Evolutionary conservation across 1,140 invertebrate genomes (phyloP).

Genomic region (Globodera ellingtonae): DNA sequence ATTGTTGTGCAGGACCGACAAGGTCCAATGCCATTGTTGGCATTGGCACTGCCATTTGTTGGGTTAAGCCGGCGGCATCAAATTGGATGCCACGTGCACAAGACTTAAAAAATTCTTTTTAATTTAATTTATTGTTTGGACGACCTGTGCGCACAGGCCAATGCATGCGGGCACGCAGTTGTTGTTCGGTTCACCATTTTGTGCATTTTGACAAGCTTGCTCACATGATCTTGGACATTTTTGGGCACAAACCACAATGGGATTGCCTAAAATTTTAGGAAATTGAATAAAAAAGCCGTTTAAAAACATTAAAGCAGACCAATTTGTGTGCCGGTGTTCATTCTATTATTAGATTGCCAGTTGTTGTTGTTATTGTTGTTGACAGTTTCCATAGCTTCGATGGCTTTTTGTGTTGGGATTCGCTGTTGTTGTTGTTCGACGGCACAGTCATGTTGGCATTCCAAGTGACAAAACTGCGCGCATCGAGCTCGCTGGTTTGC

Average conservation of each 20-base stretch:
- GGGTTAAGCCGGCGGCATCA: background rate
- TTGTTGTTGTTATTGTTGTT: constrained; percentile 3
- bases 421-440: constrained; percentile 9
- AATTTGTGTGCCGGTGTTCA: background rate
- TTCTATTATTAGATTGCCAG: background rate
- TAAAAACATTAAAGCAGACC: too few relatives aligned
- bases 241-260: background rate
- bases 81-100: constrained; percentile 15
- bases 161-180: constrained; percentile 10
- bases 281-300: too few relatives aligned
- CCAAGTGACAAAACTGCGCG: constrained; percentile 26
- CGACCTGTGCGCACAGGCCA: background rate
- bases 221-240: constrained; percentile 5
- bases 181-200: background rate
- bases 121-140: background rate
- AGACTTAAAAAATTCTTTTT: background rate
- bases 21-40: background rate
- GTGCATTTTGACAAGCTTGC: background rate
- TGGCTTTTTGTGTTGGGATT: background rate
- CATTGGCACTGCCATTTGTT: constrained; percentile 10
- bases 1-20: background rate
- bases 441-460: constrained; percentile 27
- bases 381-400: background rate
- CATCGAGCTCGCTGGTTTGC: background rate
- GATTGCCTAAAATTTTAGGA: background rate